These are phyloP conservation scores for Quadroppia sp. DNA, from an alignment of 2,888 invertebrate genomes.

Conservation along the genomic window DNA sequence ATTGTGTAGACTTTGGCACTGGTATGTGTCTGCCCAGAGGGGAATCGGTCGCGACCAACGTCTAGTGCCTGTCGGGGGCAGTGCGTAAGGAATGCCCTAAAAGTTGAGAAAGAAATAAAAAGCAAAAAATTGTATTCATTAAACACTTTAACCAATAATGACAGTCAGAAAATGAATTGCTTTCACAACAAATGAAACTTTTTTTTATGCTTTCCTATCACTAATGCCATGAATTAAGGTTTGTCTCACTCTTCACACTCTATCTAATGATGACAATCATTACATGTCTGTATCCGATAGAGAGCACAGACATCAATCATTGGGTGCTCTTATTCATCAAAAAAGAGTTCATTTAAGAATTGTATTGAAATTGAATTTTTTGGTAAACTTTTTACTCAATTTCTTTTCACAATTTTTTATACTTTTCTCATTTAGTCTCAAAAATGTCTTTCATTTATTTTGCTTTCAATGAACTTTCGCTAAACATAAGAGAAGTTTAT, in stretches of 20 bases:
- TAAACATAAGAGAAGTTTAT: neutral
- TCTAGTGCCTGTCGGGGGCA: slow-evolving; percentile 44
- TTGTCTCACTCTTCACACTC: neutral
- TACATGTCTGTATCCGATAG: neutral
- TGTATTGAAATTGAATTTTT: neutral
- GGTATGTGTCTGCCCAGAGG: slow-evolving; percentile 43
- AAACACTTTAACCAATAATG: neutral
- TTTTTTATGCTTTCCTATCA: neutral
- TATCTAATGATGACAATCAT: slow-evolving; percentile 13
- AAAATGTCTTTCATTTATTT: neutral
- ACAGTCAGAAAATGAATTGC: neutral
- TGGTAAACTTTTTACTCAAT: neutral
- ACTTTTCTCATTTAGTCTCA: neutral
- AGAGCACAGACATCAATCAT: slow-evolving; percentile 19
- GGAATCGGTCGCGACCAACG: slow-evolving; percentile 47
- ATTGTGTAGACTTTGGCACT: slow-evolving; percentile 36
- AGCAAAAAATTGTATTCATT: neutral
- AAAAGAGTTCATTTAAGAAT: neutral
- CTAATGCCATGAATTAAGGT: neutral
- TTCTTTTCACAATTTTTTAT: neutral
- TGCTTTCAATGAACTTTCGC: neutral
- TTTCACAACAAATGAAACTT: neutral
- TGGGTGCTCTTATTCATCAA: slow-evolving; percentile 11
- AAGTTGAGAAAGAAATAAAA: neutral
- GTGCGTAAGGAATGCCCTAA: slow-evolving; percentile 47